These are phyloP conservation scores for Ptychoptera albimana DNA, from an alignment of 2,888 invertebrate species.

Conservation along the genomic window DNA sequence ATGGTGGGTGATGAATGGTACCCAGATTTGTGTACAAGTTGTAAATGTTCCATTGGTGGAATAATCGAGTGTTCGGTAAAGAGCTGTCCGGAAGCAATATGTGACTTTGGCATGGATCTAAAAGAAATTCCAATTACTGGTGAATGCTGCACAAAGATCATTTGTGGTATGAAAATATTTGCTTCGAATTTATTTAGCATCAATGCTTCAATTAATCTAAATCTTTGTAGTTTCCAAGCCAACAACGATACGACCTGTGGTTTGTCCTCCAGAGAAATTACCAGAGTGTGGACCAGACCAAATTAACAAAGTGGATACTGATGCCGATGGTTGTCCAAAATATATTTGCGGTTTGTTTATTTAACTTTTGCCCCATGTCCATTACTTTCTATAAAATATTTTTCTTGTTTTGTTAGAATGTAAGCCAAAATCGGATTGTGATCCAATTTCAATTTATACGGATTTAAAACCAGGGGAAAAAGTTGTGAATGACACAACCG, in stretches of 20 bases:
- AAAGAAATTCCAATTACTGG: constrained; percentile 37
- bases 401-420: constrained; percentile 38
- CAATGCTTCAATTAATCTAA: neutral
- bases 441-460: constrained; percentile 28
- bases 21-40: constrained; percentile 54
- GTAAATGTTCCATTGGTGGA: constrained; percentile 44
- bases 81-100: constrained; percentile 39
- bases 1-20: constrained; percentile 46
- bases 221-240: constrained; percentile 35
- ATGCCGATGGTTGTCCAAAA: constrained; percentile 49
- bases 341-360: constrained; percentile 50
- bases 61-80: constrained; percentile 45
- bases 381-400: too few relatives aligned
- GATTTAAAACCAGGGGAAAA: constrained; percentile 47
- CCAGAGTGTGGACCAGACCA: constrained; percentile 57
- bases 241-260: constrained; percentile 27
- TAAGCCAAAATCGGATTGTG: constrained; percentile 53
- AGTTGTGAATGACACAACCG: constrained; percentile 37
- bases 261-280: constrained; percentile 48
- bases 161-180: constrained; percentile 38
- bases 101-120: constrained; percentile 39
- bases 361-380: too few relatives aligned
- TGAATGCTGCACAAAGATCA: constrained; percentile 54
- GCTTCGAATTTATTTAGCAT: neutral
- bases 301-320: constrained; percentile 46